Conservation (phyloP, 2,113 vertebrate species). For the Cyphomyrus discorhynchus region DNA sequence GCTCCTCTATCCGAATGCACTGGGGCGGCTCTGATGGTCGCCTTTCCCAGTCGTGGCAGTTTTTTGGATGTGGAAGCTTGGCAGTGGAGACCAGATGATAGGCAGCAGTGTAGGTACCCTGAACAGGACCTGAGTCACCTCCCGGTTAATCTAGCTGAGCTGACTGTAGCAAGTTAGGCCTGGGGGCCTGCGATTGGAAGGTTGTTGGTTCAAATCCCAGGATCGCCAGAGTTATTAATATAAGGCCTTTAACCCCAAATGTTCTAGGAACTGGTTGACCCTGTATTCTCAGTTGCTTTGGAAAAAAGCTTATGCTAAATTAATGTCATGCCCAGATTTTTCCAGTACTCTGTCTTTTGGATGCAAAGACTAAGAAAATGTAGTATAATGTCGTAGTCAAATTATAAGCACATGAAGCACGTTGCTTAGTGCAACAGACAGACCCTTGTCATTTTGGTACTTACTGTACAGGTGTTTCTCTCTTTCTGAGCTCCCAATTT, state of each 20-base stretch:
- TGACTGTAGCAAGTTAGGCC: background rate
- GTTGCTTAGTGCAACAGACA: background rate
- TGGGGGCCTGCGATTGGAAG: background rate
- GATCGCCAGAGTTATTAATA: background rate
- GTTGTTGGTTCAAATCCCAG: background rate
- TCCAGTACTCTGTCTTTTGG: background rate
- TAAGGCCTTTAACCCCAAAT: background rate
- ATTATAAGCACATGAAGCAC: background rate
- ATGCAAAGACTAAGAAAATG: background rate
- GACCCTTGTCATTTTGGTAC: background rate
- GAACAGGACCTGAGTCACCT: background rate
- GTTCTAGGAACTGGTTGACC: background rate
- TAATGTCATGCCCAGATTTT: background rate
- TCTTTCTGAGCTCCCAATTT: background rate
- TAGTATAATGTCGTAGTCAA: background rate
- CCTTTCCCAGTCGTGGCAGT: background rate
- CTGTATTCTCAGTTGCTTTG: background rate
- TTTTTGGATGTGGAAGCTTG: background rate
- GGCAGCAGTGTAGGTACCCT: background rate
- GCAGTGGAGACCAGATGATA: background rate
- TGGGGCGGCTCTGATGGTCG: background rate
- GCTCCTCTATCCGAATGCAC: background rate
- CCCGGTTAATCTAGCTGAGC: background rate
- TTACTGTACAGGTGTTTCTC: background rate
- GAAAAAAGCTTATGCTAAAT: background rate